Evolutionary conservation across 2,113 vertebrate genomes (phyloP), one percentile per base, ranked within the genome.

Genomic region (Micromys minutus): DNA sequence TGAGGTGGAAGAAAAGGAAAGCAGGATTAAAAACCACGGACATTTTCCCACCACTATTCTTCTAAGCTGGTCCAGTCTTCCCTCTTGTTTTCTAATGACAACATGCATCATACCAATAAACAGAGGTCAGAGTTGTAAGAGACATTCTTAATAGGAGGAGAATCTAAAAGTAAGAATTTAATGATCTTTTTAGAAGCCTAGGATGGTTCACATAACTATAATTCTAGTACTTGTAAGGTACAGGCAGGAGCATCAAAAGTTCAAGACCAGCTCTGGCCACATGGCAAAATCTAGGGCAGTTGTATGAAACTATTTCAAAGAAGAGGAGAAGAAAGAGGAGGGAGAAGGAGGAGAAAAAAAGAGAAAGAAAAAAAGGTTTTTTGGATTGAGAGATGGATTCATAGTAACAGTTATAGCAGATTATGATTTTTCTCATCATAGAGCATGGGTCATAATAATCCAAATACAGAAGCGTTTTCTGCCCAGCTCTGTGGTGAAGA

Each of bases 1-100:
- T 93, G 89, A 97, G 31, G 91, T 13, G 96, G 96, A 93, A 86
- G 86, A 72, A 34, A 42, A 76, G 47, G 34, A 21, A 61, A 96
- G 72, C 21, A 90, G 22, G 71, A 85, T 95, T 95, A 96, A 97
- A 42, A 94, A 0, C 5, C 39, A 94, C 21, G 59, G 10, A 39
- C 15, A 31, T 91, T 72, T 89, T 45, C 69, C 90, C 59, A 80
- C 17, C 31, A 26, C 31, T 76, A 55, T 79, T 52, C 71, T 83
- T 84, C 34, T 59, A 94, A 87, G 45, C 57, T 83, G 24, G 85
- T 93, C 71, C 57, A 87, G 57, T 65, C 29, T 22, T 89, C 95
- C 36, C 75, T 47, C 75, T 81, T 52, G 85, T 26, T 87, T 77
- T 88, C 80, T 61, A 94, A 45, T 34, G 57, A 71, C 4, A 24